phyloP scores from a whole-genome alignment of 2,113 vertebrate genomes.

The Otus sunia region DNA sequence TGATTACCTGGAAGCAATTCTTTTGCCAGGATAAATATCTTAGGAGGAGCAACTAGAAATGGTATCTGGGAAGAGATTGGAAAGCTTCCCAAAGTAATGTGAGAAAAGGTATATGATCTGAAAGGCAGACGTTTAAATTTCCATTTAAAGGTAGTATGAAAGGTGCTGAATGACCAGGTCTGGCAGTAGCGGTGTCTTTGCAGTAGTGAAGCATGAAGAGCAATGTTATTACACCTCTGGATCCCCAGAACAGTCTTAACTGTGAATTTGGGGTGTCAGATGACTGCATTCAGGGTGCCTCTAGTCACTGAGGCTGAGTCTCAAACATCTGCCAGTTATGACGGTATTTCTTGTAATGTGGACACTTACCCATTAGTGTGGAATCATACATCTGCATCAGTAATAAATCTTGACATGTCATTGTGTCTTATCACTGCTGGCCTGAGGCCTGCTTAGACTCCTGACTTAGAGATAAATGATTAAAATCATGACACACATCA shows the following conservation, averaged over 20 bases:
- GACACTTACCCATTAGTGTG: neutral
- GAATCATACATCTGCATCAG: neutral
- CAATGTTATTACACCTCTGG: neutral
- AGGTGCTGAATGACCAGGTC: neutral
- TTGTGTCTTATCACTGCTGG: neutral
- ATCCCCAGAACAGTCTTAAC: neutral
- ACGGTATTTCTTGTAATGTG: neutral
- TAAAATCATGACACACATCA: fast-evolving
- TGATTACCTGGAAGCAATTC: neutral
- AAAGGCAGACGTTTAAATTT: neutral
- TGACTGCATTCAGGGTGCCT: neutral
- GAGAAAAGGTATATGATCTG: neutral
- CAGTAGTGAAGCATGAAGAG: neutral
- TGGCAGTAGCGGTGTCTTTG: neutral
- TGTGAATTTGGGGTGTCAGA: neutral
- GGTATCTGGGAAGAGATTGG: neutral
- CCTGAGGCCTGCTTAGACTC: neutral
- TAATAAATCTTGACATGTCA: neutral
- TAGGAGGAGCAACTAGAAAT: neutral
- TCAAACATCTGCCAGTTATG: neutral
- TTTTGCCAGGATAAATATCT: neutral
- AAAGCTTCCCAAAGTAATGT: neutral
- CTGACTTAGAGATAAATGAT: neutral
- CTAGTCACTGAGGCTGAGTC: neutral
- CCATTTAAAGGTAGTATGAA: neutral